Evolutionary conservation across 2,797 vertebrate genomes (phyloP), one percentile per base, ranked within the genome.

Genomic region (Strix occidentalis): DNA sequence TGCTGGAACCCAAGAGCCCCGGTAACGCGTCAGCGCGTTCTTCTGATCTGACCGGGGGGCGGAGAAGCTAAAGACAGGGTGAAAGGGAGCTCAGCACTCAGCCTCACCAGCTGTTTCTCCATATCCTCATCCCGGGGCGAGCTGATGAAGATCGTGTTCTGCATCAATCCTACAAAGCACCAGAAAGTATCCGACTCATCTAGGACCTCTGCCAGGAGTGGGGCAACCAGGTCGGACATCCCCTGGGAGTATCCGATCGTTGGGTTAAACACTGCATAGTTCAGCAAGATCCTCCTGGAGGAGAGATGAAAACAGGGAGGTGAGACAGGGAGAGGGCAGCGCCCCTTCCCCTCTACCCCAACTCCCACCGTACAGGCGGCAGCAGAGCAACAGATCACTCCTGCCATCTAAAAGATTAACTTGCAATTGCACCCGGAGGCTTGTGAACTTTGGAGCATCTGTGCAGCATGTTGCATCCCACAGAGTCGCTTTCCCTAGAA

Each of bases 101-200:
- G 48, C 56, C 98, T 98, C 98, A 99, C 99, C 99, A 99, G 98
- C 97, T 99, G 99, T 86, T 98, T 98, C 97, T 99, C 99, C 99
- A 99, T 99, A 97, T 99, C 99, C 91, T 99, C 99, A 6, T 99
- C 99, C 28, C 99, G 98, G 2, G 99, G 99, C 0, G 99, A 99
- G 97, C 99, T 99, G 98, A 99, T 98, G 95, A 99, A 99, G 98
- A 99, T 99, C 0, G 99, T 99, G 97, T 99, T 99, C 98, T 99
- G 99, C 99, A 99, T 99, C 97, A 99, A 89, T 50, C 99, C 99
- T 26, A 99, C 99, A 28, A 99, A 99, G 97, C 99, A 99, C 99
- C 99, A 99, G 98, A 99, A 99, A 46, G 99, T 99, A 98, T 99
- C 99, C 1, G 99, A 99, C 96, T 99, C 99, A 37, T 99, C 99